phyloP scores from a whole-genome alignment of 2,797 vertebrate species.

The Sarcophilus harrisii region DNA sequence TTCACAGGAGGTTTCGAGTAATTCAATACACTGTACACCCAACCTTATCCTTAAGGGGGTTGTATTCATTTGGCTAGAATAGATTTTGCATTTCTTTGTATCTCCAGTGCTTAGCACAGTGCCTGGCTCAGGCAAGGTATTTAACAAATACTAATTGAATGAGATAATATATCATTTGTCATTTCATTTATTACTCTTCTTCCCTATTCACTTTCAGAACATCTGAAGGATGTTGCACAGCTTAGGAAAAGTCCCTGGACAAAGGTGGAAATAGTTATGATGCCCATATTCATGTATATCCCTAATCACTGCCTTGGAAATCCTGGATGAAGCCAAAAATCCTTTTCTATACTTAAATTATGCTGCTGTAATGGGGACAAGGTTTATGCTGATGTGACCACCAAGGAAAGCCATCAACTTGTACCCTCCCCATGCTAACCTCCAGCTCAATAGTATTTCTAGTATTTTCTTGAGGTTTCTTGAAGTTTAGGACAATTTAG shows the following conservation, averaged over 20 bases:
- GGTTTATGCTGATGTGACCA: background rate
- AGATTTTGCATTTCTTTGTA: background rate
- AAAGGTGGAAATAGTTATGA: background rate
- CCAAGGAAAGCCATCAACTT: background rate
- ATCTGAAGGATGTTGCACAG: background rate
- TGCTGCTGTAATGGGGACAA: background rate
- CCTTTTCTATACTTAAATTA: background rate
- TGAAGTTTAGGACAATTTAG: background rate
- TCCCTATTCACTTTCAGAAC: background rate
- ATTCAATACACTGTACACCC: background rate
- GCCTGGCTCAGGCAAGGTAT: background rate
- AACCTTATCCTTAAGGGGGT: background rate
- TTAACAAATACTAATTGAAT: background rate
- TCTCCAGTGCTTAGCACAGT: background rate
- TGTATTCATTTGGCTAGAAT: background rate
- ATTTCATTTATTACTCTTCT: background rate
- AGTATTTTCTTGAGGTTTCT: background rate
- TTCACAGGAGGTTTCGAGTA: background rate
- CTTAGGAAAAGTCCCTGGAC: accelerated
- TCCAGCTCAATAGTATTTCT: background rate
- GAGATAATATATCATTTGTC: background rate
- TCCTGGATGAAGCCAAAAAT: background rate
- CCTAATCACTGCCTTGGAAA: background rate
- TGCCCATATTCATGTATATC: accelerated
- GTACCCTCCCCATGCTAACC: background rate